Conservation (phyloP, 2,888 invertebrate genomes). For the Dicycla oo region DNA sequence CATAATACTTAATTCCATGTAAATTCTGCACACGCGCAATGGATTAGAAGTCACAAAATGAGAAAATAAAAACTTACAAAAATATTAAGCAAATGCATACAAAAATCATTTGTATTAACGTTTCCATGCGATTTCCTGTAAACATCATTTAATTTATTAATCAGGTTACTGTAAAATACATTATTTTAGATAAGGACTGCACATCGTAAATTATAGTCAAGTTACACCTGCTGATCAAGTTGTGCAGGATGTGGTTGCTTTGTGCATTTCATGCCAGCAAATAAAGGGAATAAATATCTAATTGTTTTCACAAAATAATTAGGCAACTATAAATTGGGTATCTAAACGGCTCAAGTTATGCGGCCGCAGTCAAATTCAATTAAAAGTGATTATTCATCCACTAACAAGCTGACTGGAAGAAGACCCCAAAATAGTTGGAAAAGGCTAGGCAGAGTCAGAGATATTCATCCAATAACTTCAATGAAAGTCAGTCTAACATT, state of each 20-base stretch:
- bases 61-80: neutral
- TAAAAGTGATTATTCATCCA: no score
- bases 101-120: neutral
- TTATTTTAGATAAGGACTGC: conserved; percentile 12
- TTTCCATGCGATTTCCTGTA: neutral
- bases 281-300: neutral
- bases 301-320: neutral
- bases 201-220: no score
- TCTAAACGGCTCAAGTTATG: neutral
- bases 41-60: neutral
- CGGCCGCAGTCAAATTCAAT: neutral
- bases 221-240: conserved; percentile 9
- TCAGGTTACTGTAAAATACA: neutral
- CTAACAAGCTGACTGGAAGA: no score
- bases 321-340: neutral
- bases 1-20: neutral
- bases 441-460: no score
- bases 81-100: neutral
- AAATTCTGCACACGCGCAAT: conserved; percentile 3
- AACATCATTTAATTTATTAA: neutral
- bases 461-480: no score
- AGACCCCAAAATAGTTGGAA: no score
- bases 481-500: neutral
- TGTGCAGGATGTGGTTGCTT: neutral
- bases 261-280: no score